These are phyloP conservation scores for Protomyctophum bolini DNA, from an alignment of 2,113 vertebrate genomes.

Conservation along the genomic window DNA sequence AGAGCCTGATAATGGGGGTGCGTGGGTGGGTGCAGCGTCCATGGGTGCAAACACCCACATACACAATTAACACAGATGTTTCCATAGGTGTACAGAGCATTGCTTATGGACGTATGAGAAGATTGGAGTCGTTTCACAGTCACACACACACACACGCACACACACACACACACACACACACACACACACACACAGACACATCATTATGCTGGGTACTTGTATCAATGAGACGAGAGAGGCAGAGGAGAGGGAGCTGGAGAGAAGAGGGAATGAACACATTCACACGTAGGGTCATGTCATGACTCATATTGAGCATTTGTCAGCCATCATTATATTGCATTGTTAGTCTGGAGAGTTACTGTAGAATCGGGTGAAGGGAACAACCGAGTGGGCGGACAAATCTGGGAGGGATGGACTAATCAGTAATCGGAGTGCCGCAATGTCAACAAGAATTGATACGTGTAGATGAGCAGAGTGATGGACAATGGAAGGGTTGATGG, in stretches of 20 bases:
- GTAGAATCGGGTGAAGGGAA: background rate
- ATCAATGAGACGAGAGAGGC: no score
- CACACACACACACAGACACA: background rate
- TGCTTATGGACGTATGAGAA: no score
- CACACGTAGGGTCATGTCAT: background rate
- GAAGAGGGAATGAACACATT: background rate
- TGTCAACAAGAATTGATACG: background rate
- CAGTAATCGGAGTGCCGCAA: no score
- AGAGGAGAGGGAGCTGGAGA: no score
- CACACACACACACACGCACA: background rate
- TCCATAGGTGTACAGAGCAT: background rate
- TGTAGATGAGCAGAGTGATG: background rate
- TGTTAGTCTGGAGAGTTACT: background rate
- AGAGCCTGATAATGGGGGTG: no score
- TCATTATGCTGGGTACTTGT: background rate
- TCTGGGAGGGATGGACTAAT: no score
- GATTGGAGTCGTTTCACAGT: constrained; percentile 2
- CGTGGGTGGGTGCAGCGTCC: no score
- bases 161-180: constrained; percentile 1
- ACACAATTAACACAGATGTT: background rate
- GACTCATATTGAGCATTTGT: background rate
- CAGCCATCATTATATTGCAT: background rate
- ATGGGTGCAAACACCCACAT: no score
- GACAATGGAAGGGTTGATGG: no score
- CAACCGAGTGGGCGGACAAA: no score